Conservation (phyloP, 23 tunicate species). For the Halocynthia aurantium region DNA sequence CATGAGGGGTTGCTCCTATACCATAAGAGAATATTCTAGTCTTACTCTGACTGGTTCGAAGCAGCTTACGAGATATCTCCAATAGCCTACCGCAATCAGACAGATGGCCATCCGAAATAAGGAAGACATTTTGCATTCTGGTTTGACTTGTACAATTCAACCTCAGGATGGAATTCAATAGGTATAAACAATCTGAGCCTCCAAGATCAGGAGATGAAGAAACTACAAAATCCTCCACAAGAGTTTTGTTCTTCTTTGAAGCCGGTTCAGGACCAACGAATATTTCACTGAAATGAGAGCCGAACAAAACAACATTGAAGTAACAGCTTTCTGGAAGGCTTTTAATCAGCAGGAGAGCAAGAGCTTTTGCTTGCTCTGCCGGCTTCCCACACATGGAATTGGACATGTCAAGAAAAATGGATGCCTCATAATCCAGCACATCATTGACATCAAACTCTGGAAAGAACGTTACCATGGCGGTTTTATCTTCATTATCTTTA, state of each 20-base stretch:
- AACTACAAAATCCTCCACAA: constrained; percentile 28
- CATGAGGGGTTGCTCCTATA: constrained; percentile 50
- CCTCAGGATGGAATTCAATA: constrained; percentile 1
- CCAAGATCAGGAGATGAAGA: constrained; percentile 3
- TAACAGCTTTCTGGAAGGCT: constrained; percentile 22
- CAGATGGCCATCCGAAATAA: constrained; percentile 73
- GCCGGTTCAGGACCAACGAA: constrained; percentile 36
- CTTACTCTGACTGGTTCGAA: constrained; percentile 1
- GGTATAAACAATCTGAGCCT: constrained; percentile 12
- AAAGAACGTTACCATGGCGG: constrained; percentile 68
- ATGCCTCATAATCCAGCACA: constrained; percentile 31
- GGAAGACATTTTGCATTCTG: constrained; percentile 36
- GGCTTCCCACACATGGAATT: constrained; percentile 30
- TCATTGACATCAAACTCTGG: constrained; percentile 73
- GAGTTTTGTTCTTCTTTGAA: constrained; percentile 4
- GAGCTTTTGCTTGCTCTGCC: constrained; percentile 13
- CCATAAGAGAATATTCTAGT: constrained; percentile 58
- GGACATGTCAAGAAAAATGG: constrained; percentile 66
- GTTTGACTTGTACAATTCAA: neutral
- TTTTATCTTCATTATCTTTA: constrained; percentile 13
- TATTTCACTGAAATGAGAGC: constrained; percentile 41
- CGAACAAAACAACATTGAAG: constrained; percentile 55
- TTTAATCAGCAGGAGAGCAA: constrained; percentile 37
- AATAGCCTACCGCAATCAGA: constrained; percentile 31
- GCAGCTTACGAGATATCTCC: constrained; percentile 22